Percentiles rank a stretch among this genome's conserved stretches.
Conservation (phyloP, 2,113 vertebrate genomes). For the Poecile atricapillus region DNA sequence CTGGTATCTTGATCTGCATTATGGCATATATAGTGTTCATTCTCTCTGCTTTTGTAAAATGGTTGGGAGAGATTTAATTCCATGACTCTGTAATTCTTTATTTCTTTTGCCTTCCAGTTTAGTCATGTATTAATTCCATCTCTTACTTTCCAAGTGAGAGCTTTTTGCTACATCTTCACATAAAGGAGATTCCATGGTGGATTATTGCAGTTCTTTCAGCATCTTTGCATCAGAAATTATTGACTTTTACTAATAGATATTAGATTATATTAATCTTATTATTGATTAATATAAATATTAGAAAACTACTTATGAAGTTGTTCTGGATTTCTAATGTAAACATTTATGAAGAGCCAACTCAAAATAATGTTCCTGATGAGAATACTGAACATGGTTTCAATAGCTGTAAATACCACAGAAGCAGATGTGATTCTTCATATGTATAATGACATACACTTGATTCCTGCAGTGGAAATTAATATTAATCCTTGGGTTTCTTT, state of each 20-base stretch:
- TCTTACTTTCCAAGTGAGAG: background rate
- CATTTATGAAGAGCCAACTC: background rate
- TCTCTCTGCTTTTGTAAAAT: background rate
- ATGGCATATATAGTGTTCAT: background rate
- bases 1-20: background rate
- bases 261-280: too few species aligned
- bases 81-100: background rate
- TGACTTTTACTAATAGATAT: background rate
- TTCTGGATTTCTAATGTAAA: background rate
- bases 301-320: background rate
- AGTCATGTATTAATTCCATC: background rate
- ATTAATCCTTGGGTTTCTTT: background rate
- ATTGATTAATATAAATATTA: background rate
- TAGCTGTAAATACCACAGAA: background rate
- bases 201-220: background rate
- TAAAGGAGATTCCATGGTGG: background rate
- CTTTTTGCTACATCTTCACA: background rate
- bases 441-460: background rate
- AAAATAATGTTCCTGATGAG: background rate
- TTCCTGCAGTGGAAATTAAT: background rate
- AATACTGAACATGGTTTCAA: fast-evolving
- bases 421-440: background rate
- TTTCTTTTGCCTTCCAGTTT: background rate
- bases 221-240: background rate
- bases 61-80: background rate